Conservation (phyloP, 2,113 vertebrate genomes). For the Antennarius striatus region DNA sequence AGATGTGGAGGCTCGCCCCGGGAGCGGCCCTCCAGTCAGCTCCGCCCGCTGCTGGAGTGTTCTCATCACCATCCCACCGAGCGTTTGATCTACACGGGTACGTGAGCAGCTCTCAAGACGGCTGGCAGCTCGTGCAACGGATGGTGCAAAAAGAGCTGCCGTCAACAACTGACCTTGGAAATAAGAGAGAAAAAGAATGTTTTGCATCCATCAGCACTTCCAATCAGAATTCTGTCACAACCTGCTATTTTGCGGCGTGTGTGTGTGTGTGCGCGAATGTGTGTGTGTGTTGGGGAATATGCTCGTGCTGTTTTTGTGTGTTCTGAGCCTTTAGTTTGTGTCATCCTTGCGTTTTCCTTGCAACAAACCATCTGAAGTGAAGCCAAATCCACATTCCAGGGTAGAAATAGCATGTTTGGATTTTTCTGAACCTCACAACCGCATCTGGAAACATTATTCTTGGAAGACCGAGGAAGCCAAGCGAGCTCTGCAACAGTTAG, state of each 20-base stretch:
- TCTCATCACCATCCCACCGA: constrained; percentile 11
- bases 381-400: constrained; percentile 51
- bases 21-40: constrained; percentile 1
- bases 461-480: constrained; percentile 66
- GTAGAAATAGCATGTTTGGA: constrained; percentile 70
- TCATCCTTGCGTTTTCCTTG: constrained; percentile 30
- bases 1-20: constrained; percentile 15
- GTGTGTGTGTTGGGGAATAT: constrained; percentile 20
- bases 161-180: constrained; percentile 31
- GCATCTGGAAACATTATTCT: constrained; percentile 78
- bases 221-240: constrained; percentile 56
- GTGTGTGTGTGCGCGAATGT: constrained; percentile 32
- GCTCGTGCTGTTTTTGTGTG: constrained; percentile 13
- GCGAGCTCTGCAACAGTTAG: constrained; percentile 48
- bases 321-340: constrained; percentile 37
- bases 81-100: constrained; percentile 50
- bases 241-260: constrained; percentile 58
- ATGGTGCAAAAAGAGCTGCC: constrained; percentile 5
- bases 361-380: constrained; percentile 35
- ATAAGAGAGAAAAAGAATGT: background rate
- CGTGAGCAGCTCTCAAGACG: background rate
- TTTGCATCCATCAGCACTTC: constrained; percentile 68
- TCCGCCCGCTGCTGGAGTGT: constrained; percentile 22
- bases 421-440: constrained; percentile 66
- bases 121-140: background rate